Evolutionary conservation across 1,140 invertebrate genomes (phyloP).

Genomic region (Teleogryllus occipitalis): DNA sequence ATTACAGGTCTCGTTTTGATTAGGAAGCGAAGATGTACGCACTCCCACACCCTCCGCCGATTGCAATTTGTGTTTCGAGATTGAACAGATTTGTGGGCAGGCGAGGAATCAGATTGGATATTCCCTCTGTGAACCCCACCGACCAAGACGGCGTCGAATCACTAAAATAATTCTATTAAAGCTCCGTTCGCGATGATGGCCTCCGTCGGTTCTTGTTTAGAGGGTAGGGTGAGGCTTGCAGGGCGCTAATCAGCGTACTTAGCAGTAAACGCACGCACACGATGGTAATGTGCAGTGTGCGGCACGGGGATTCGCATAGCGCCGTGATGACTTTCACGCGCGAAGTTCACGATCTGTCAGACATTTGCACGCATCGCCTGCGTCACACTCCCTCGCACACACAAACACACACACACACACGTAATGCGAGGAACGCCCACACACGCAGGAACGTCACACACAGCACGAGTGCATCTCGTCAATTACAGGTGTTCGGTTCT

Average conservation of each 20-base stretch:
- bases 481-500: too few species aligned
- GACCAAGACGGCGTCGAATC: too few species aligned
- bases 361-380: not conserved
- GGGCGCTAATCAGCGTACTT: not conserved
- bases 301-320: not conserved
- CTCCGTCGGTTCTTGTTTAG: too few species aligned
- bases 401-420: not conserved
- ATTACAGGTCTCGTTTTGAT: not conserved
- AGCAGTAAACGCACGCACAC: not conserved
- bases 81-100: too few species aligned
- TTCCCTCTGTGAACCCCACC: too few species aligned
- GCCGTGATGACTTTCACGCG: not conserved
- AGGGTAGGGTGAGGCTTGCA: too few species aligned
- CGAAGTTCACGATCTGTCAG: not conserved
- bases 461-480: not conserved
- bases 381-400: not conserved
- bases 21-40: not conserved
- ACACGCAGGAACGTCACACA: not conserved
- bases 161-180: too few species aligned
- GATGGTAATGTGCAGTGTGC: not conserved
- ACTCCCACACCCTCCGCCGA: not conserved
- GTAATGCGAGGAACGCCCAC: not conserved
- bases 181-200: too few species aligned
- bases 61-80: not conserved
- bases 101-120: too few species aligned